phyloP scores from a whole-genome alignment of 2,797 vertebrate species.

The Cossypha dichroa region DNA sequence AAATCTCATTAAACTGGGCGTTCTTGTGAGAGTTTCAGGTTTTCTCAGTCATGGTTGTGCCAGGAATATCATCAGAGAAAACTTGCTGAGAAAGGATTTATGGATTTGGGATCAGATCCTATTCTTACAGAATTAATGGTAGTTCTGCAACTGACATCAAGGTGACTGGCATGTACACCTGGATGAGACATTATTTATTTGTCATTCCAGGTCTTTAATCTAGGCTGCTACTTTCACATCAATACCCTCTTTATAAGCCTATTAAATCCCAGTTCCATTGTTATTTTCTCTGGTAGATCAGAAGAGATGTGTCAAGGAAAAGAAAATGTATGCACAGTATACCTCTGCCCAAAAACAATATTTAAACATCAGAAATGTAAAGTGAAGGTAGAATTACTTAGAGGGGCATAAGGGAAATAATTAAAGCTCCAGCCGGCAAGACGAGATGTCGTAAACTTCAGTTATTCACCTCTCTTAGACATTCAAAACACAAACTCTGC shows the following conservation, averaged over 20 bases:
- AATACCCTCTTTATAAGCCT: conserved; percentile 13
- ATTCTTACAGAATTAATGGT: conserved; percentile 30
- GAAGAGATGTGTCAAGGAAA: conserved; percentile 22
- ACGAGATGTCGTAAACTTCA: conserved; percentile 37
- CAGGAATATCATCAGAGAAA: conserved; percentile 61
- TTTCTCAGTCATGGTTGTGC: conserved; percentile 54
- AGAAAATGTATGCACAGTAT: neutral
- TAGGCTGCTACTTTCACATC: neutral
- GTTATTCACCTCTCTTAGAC: conserved; percentile 1
- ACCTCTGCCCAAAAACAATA: conserved; percentile 28
- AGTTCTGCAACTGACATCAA: conserved; percentile 27
- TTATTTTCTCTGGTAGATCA: conserved; percentile 49
- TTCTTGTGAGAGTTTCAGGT: conserved; percentile 57
- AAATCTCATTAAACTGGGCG: conserved; percentile 63
- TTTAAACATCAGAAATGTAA: conserved; percentile 54
- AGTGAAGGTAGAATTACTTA: conserved; percentile 40
- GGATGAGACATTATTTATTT: conserved; percentile 14
- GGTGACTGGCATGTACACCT: conserved; percentile 21
- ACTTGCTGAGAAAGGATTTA: conserved; percentile 56
- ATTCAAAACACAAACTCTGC: conserved; percentile 32
- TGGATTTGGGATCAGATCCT: conserved; percentile 47
- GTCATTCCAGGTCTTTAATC: neutral
- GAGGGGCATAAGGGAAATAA: conserved; percentile 49
- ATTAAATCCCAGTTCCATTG: conserved; percentile 22
- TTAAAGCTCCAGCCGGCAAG: conserved; percentile 25